Evolutionary conservation across 2,888 invertebrate species (phyloP).

Genomic region (Mystacides longicornis): DNA sequence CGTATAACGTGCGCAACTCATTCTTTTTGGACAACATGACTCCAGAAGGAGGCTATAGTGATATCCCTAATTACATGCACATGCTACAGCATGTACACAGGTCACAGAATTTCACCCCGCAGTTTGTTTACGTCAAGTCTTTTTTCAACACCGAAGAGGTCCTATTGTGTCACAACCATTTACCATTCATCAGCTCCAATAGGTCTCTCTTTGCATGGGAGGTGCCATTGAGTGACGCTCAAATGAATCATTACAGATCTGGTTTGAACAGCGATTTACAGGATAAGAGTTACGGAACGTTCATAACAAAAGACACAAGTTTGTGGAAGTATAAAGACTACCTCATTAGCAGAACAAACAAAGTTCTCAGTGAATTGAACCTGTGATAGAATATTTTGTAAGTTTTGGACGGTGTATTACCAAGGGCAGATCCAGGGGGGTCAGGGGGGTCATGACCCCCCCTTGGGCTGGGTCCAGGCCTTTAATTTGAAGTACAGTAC

Average conservation of each 20-base stretch:
- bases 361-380: neutral
- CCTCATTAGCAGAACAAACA: neutral
- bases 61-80: slow-evolving; percentile 80
- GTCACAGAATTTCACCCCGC: slow-evolving; percentile 83
- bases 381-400: too few species aligned
- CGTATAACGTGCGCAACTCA: slow-evolving; percentile 83
- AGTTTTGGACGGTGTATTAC: too few species aligned
- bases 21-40: slow-evolving; percentile 85
- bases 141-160: slow-evolving; percentile 88
- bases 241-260: slow-evolving; percentile 3
- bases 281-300: slow-evolving; percentile 42
- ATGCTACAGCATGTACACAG: slow-evolving; percentile 89
- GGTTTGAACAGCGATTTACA: slow-evolving; percentile 42
- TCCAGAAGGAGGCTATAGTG: slow-evolving; percentile 69
- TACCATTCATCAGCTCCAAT: slow-evolving; percentile 54
- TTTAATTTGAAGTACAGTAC: too few species aligned
- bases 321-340: neutral
- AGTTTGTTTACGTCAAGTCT: slow-evolving; percentile 88
- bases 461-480: too few species aligned
- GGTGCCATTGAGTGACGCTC: neutral
- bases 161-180: slow-evolving; percentile 84
- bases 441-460: too few species aligned
- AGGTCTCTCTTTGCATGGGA: neutral
- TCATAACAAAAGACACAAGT: neutral
- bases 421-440: too few species aligned